Evolutionary conservation across 2,113 vertebrate species (phyloP).

Genomic region (Gambusia holbrooki): DNA sequence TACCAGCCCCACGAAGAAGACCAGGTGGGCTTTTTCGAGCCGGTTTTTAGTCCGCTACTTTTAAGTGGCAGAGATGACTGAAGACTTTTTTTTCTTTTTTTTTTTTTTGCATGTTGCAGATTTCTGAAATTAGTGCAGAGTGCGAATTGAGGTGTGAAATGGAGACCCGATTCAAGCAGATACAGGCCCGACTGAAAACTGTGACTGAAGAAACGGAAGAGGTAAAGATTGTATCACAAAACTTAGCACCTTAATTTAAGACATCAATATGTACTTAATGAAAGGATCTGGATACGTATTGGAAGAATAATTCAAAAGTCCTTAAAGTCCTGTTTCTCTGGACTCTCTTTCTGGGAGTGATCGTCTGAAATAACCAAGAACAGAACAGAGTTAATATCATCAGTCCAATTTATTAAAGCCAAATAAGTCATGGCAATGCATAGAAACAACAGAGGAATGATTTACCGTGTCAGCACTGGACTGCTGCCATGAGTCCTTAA

Average conservation of each 20-base stretch:
- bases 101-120: conserved; percentile 62
- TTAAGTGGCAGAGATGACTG: not conserved
- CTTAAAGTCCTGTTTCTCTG: not conserved
- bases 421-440: too few relatives aligned
- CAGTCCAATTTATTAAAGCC: too few relatives aligned
- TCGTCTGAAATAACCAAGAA: too few relatives aligned
- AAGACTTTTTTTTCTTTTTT: too few relatives aligned
- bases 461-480: too few relatives aligned
- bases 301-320: not conserved
- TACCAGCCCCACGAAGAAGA: conserved; percentile 89
- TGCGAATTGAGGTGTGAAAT: conserved; percentile 83
- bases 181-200: conserved; percentile 80
- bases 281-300: not conserved
- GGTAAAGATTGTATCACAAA: conserved; percentile 48
- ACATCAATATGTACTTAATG: not conserved
- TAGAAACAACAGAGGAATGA: too few relatives aligned
- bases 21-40: conserved; percentile 73
- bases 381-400: too few relatives aligned
- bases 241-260: not conserved
- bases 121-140: conserved; percentile 82
- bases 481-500: too few relatives aligned
- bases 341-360: too few relatives aligned
- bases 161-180: conserved; percentile 83
- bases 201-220: conserved; percentile 81
- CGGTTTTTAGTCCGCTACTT: not conserved